Percentiles rank a stretch among this genome's conserved stretches.
phyloP scores from a whole-genome alignment of 2,797 vertebrate species.

The Malurus leucopterus region DNA sequence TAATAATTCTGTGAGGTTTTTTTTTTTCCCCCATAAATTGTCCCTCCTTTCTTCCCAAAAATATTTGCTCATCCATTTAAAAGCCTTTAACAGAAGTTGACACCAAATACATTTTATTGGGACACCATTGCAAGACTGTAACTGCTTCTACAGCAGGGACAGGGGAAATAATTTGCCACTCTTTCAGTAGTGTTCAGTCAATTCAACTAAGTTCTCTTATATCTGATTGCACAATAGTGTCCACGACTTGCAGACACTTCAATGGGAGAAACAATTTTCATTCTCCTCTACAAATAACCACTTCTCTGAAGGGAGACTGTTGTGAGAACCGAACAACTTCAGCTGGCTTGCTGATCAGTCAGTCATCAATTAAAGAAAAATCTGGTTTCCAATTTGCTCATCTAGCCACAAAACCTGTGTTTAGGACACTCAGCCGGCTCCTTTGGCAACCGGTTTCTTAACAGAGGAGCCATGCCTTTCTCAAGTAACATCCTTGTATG shows the following conservation, averaged over 20 bases:
- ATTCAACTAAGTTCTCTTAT: background rate
- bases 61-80: background rate
- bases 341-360: background rate
- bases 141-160: background rate
- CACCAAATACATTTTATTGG: background rate
- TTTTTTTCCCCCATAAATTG: background rate
- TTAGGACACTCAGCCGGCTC: background rate
- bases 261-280: background rate
- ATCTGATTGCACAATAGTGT: background rate
- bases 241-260: background rate
- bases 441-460: background rate
- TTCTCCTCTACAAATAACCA: background rate
- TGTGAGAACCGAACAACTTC: no score
- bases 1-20: background rate
- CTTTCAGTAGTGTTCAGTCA: background rate
- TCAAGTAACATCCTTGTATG: constrained; percentile 56
- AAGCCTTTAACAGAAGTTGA: background rate
- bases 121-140: background rate
- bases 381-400: background rate
- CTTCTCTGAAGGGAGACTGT: background rate
- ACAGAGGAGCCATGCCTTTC: constrained; percentile 22
- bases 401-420: background rate
- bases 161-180: background rate
- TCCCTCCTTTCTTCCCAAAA: background rate
- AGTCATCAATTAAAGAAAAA: background rate